Conservation (phyloP, 2,888 invertebrate genomes). For the Campoplex nolae region DNA sequence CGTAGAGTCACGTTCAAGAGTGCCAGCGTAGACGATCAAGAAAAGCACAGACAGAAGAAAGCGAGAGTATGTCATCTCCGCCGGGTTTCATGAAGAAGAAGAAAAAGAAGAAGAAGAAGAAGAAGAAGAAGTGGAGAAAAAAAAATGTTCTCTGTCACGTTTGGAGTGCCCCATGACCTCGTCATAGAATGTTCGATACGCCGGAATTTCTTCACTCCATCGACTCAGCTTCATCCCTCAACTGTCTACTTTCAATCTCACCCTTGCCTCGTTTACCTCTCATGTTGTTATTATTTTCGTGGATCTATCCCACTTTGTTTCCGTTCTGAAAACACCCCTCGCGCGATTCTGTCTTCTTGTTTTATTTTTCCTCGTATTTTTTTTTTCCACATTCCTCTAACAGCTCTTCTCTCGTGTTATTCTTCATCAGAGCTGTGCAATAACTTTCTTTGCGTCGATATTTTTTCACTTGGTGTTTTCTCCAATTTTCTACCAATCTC, state of each 20-base stretch:
- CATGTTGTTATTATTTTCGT: constrained; percentile 54
- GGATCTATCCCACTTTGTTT: constrained; percentile 34
- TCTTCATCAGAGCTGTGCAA: constrained; percentile 15
- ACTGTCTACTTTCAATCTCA: constrained; percentile 28
- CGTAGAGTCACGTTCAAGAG: constrained; percentile 40
- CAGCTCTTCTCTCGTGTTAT: not conserved
- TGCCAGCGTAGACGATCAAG: constrained; percentile 3
- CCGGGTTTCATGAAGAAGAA: constrained; percentile 49
- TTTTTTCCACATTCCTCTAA: constrained; percentile 24
- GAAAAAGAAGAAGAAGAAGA: constrained; percentile 12
- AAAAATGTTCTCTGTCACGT: constrained; percentile 39
- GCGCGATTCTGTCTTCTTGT: not conserved
- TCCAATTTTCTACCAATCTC: not conserved
- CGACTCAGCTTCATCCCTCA: not conserved
- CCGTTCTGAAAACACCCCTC: constrained; percentile 16
- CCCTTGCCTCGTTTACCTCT: constrained; percentile 44
- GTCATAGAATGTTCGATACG: constrained; percentile 21
- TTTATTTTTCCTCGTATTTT: constrained; percentile 18
- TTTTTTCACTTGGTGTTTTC: constrained; percentile 32
- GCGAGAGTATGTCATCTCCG: constrained; percentile 32
- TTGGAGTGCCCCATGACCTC: constrained; percentile 39
- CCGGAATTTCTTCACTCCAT: constrained; percentile 48
- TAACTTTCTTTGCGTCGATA: constrained; percentile 30
- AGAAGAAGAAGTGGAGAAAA: constrained; percentile 16
- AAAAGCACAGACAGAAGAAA: not conserved